Conservation (phyloP, 1,140 invertebrate genomes). For the Drosophila grimshawi region DNA sequence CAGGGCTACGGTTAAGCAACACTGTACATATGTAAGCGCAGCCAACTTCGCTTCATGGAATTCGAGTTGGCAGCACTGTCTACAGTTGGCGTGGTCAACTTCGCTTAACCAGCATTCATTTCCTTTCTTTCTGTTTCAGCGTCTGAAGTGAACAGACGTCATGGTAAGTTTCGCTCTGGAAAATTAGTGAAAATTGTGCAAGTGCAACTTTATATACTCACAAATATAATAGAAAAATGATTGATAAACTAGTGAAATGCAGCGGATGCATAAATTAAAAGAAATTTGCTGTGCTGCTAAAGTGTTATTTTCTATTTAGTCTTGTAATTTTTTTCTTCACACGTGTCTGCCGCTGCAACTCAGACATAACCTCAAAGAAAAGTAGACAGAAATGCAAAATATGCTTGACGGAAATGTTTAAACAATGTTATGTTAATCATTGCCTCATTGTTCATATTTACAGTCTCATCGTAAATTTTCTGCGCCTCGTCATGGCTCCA, state of each 20-base stretch:
- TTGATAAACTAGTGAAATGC: neutral
- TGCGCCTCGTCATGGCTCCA: constrained; percentile 99
- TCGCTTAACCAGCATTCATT: constrained; percentile 14
- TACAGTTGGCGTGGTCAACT: constrained; percentile 44
- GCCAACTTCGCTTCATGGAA: neutral
- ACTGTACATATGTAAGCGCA: neutral
- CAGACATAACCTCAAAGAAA: constrained; percentile 32
- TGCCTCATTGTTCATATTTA: constrained; percentile 76
- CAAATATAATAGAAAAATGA: neutral
- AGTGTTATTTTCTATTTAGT: neutral
- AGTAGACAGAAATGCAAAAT: neutral
- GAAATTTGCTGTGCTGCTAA: neutral
- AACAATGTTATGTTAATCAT: neutral
- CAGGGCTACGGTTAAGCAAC: neutral
- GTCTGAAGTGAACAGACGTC: constrained; percentile 76
- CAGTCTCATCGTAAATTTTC: constrained; percentile 99
- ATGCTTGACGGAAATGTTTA: neutral
- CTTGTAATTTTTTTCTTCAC: neutral
- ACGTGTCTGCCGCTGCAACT: constrained; percentile 1
- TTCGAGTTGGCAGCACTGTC: neutral
- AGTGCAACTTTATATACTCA: neutral
- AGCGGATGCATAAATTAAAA: neutral
- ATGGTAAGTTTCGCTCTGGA: constrained; percentile 64
- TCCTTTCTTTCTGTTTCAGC: constrained; percentile 80
- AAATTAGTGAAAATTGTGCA: neutral